Evolutionary conservation across 2,888 invertebrate genomes (phyloP).

Genomic region (Cataglyphis rosenhaueri): DNA sequence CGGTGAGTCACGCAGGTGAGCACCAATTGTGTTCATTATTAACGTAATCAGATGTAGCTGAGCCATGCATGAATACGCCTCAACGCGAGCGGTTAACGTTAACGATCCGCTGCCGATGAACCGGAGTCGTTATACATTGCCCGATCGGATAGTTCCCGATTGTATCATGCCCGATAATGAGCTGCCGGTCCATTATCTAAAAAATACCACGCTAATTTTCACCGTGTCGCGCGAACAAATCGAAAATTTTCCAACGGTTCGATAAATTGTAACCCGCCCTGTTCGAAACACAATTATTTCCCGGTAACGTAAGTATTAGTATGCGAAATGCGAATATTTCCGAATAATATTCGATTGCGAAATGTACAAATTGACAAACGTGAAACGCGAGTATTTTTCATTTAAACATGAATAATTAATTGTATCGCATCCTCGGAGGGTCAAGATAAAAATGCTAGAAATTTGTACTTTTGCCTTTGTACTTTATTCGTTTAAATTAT

Average conservation of each 20-base stretch:
- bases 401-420: slow-evolving; percentile 3
- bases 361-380: background rate
- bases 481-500: background rate
- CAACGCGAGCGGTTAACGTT: slow-evolving; percentile 60
- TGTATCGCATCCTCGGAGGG: background rate
- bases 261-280: background rate
- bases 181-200: background rate
- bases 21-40: slow-evolving; percentile 71
- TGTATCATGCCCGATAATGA: slow-evolving; percentile 32
- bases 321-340: slow-evolving; percentile 6
- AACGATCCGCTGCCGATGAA: slow-evolving; percentile 52
- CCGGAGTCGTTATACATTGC: slow-evolving; percentile 17
- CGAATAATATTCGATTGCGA: background rate
- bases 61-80: slow-evolving; percentile 61
- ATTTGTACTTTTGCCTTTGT: no score
- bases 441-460: background rate
- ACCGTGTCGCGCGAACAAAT: background rate
- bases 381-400: slow-evolving; percentile 5
- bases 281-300: background rate
- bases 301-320: background rate
- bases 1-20: slow-evolving; percentile 68
- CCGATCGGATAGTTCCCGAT: slow-evolving; percentile 32
- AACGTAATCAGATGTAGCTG: slow-evolving; percentile 73
- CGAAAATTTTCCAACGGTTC: background rate
- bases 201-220: slow-evolving; percentile 26